A percentile compares a stretch with the other conserved stretches of the same genome.
Evolutionary conservation across 2,797 vertebrate genomes (phyloP).

Genomic region (Lycodopsis pacificus): DNA sequence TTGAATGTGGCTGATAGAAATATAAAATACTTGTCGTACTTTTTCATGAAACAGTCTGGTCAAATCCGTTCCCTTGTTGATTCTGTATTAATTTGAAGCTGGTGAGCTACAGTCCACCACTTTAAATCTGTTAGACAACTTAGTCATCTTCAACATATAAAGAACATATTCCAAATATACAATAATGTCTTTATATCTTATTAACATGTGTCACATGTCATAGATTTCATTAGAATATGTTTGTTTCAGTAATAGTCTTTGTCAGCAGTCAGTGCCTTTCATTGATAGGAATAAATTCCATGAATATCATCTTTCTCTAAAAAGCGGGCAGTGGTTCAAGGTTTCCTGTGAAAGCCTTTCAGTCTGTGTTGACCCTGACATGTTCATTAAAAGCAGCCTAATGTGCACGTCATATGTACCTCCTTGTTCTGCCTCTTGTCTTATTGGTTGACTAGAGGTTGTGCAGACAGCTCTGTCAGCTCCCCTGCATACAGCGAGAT

Average conservation of each 20-base stretch:
- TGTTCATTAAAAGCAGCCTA: constrained; percentile 67
- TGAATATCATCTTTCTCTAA: constrained; percentile 10
- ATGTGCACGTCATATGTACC: constrained; percentile 56
- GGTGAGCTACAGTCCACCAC: neutral
- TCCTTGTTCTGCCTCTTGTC: constrained; percentile 44
- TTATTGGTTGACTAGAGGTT: constrained; percentile 6
- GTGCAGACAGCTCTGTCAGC: constrained; percentile 38
- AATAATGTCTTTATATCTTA: neutral
- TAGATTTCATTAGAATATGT: neutral
- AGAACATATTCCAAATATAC: neutral
- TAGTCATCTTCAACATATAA: neutral
- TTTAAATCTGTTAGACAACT: neutral
- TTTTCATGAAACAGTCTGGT: neutral
- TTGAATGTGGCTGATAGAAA: neutral
- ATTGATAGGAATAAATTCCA: constrained; percentile 6
- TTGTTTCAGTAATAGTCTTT: neutral
- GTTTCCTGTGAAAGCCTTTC: constrained; percentile 18
- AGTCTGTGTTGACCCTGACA: constrained; percentile 39
- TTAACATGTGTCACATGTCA: neutral
- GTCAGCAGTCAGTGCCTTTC: neutral
- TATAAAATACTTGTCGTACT: neutral
- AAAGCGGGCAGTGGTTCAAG: neutral
- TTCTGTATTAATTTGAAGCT: neutral
- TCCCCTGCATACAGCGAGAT: constrained; percentile 5
- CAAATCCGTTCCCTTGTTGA: neutral